Evolutionary conservation across 2,113 vertebrate genomes (phyloP).

Genomic region (Ellobius talpinus): DNA sequence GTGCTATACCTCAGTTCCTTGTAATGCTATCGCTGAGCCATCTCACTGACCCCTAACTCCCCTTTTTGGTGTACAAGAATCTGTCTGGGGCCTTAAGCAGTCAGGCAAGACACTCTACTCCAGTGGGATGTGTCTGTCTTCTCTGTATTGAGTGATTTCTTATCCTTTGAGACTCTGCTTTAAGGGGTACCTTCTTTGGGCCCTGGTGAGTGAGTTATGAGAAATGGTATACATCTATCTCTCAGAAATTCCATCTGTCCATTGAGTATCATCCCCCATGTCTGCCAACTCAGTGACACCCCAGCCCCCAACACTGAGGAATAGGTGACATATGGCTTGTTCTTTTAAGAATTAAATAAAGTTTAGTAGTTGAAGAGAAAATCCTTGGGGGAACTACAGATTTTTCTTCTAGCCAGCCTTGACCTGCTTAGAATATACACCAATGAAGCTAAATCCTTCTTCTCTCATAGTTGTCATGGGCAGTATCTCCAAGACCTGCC

Average conservation of each 20-base stretch:
- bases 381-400: not conserved
- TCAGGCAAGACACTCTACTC: not conserved
- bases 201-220: not conserved
- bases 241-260: not conserved
- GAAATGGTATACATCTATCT: not conserved
- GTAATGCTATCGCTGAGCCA: not conserved
- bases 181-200: not conserved
- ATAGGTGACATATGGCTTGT: not conserved
- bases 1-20: not conserved
- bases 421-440: not conserved
- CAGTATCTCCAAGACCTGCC: not conserved
- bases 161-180: slow-evolving; percentile 25
- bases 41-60: not conserved
- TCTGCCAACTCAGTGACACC: not conserved
- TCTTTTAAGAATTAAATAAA: not conserved
- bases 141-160: not conserved
- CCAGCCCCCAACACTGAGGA: not conserved
- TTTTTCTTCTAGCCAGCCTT: not conserved
- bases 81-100: not conserved
- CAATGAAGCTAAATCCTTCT: not conserved
- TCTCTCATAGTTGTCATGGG: not conserved
- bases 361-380: slow-evolving; percentile 16
- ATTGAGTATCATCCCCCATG: not conserved
- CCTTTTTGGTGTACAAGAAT: not conserved
- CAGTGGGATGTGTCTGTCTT: not conserved